Evolutionary conservation across 2,797 vertebrate species (phyloP).

Genomic region (Anabacerthia variegaticeps): DNA sequence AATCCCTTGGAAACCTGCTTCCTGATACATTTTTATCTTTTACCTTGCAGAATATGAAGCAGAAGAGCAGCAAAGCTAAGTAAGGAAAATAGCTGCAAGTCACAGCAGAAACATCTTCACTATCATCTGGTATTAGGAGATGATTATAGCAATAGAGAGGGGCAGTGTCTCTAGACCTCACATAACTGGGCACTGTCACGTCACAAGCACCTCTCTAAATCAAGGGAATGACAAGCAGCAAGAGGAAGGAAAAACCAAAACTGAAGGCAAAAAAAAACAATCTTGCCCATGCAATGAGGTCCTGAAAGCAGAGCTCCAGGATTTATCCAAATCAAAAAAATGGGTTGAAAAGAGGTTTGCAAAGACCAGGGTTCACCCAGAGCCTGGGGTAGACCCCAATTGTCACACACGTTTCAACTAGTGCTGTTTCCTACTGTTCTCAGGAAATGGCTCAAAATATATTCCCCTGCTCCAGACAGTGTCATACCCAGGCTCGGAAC

Average conservation of each 20-base stretch:
- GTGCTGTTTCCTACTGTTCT: background rate
- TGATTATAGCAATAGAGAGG: background rate
- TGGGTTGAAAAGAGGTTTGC: background rate
- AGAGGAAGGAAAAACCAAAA: background rate
- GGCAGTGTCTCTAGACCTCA: background rate
- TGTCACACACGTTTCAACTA: background rate
- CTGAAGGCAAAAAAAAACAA: background rate
- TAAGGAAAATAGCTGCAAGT: background rate
- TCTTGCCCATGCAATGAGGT: background rate
- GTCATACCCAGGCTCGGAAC: background rate
- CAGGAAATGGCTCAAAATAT: background rate
- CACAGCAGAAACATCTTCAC: background rate
- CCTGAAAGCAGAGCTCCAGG: background rate
- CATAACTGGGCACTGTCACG: background rate
- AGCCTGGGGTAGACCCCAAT: background rate
- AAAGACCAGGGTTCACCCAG: background rate
- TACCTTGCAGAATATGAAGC: background rate
- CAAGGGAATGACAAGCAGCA: background rate
- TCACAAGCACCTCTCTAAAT: background rate
- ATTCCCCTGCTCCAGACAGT: background rate
- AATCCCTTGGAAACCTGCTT: background rate
- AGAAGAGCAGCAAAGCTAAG: background rate
- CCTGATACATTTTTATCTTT: background rate
- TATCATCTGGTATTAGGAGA: background rate
- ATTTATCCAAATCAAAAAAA: background rate